phyloP scores from a whole-genome alignment of 2,797 vertebrate species.

The Knipowitschia caucasica region DNA sequence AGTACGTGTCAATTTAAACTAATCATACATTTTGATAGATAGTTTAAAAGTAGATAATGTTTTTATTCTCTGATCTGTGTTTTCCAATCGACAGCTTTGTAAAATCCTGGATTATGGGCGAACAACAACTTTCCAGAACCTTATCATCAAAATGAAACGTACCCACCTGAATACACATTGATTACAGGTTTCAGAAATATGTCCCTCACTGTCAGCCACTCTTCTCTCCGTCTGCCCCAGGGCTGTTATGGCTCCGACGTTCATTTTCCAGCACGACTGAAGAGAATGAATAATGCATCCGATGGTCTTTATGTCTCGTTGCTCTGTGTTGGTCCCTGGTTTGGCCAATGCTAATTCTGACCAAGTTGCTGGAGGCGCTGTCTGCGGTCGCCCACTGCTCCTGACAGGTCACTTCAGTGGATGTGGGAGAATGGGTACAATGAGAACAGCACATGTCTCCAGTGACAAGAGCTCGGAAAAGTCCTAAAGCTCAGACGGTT shows the following conservation, averaged over 20 bases:
- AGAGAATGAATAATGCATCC: constrained; percentile 1
- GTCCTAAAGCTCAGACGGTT: too few relatives aligned
- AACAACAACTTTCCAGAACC: too few relatives aligned
- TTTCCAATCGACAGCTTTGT: too few relatives aligned
- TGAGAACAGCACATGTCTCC: neutral
- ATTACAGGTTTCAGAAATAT: too few relatives aligned
- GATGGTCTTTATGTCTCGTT: neutral
- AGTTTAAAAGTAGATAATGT: too few relatives aligned
- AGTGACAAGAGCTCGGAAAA: too few relatives aligned
- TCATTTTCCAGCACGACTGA: neutral
- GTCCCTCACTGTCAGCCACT: neutral
- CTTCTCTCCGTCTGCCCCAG: neutral
- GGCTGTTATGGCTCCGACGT: neutral
- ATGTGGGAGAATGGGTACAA: neutral
- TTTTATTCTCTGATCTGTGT: too few relatives aligned
- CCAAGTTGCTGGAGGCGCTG: neutral
- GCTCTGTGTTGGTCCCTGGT: neutral
- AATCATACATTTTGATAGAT: too few relatives aligned
- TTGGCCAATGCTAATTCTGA: neutral
- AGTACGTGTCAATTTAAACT: too few relatives aligned
- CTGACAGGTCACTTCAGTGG: neutral
- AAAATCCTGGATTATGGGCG: too few relatives aligned
- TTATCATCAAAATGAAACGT: too few relatives aligned
- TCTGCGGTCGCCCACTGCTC: neutral
- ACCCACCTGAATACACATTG: too few relatives aligned